Percentiles rank a stretch among this genome's conserved stretches.
Conservation (phyloP, 2,113 vertebrate genomes). For the Gallinago undulata region DNA sequence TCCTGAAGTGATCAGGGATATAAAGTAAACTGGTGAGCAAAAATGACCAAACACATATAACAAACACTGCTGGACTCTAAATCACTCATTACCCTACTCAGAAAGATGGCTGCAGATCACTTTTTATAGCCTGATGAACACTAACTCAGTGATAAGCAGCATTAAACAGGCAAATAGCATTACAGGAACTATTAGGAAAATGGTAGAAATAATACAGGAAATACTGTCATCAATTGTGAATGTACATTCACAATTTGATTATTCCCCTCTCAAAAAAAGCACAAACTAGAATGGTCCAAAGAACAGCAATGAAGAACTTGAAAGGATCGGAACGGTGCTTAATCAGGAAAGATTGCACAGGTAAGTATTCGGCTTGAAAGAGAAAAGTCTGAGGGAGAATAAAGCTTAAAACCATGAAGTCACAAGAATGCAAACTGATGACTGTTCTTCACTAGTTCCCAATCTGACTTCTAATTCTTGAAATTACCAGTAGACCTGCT, state of each 20-base stretch:
- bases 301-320: not conserved
- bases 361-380: not conserved
- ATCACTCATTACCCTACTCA: not conserved
- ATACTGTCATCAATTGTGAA: not conserved
- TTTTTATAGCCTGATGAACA: not conserved
- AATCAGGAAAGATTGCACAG: not conserved
- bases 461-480: not conserved
- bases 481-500: not conserved
- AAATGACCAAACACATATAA: not conserved
- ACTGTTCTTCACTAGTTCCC: not conserved
- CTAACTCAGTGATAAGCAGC: not conserved
- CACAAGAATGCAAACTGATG: not conserved
- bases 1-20: not conserved
- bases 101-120: not conserved
- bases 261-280: not conserved
- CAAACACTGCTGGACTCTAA: not conserved
- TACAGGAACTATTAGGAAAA: not conserved
- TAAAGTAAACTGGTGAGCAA: not conserved
- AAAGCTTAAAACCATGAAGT: not conserved
- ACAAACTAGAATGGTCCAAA: not conserved
- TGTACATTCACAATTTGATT: not conserved
- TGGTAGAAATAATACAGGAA: not conserved
- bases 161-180: accelerated
- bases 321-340: not conserved
- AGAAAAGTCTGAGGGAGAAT: not conserved